These are phyloP conservation scores for Lacerta viridis DNA, from an alignment of 2,797 vertebrate genomes.

Conservation along the genomic window DNA sequence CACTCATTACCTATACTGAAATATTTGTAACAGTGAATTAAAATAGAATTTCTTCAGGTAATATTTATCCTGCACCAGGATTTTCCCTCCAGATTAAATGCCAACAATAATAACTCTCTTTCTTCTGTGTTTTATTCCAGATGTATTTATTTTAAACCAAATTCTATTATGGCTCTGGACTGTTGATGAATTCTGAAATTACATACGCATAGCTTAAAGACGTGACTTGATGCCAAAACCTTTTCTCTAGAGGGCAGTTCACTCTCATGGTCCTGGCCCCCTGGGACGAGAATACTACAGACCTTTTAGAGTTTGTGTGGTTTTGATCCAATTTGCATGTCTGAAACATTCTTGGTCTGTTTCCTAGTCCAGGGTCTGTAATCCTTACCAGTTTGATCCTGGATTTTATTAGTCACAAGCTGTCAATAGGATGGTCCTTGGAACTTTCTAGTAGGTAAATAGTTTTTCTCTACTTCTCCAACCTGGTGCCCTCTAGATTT, in stretches of 20 bases:
- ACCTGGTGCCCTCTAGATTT: no score
- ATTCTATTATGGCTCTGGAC: constrained; percentile 44
- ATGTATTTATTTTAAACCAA: constrained; percentile 60
- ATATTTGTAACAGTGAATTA: constrained; percentile 52
- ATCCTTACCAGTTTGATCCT: not conserved
- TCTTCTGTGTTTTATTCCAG: constrained; percentile 54
- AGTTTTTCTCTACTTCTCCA: not conserved
- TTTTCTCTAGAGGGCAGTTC: constrained; percentile 21
- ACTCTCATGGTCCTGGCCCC: not conserved
- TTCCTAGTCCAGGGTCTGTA: not conserved
- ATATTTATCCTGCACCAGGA: constrained; percentile 40
- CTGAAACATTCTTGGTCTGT: not conserved
- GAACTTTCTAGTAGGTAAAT: constrained; percentile 4
- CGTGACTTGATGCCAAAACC: constrained; percentile 26
- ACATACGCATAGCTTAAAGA: constrained; percentile 35
- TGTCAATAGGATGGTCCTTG: not conserved
- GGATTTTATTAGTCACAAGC: not conserved
- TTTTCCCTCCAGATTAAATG: constrained; percentile 52
- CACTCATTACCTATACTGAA: constrained; percentile 49
- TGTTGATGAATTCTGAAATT: constrained; percentile 56
- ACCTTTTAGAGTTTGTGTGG: not conserved
- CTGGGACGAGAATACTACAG: constrained; percentile 3
- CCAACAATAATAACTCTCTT: constrained; percentile 55
- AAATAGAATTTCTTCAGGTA: constrained; percentile 36
- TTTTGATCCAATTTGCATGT: constrained; percentile 28